These are phyloP conservation scores for Lycophotia porphyrea DNA, from an alignment of 2,888 invertebrate genomes.

Conservation along the genomic window DNA sequence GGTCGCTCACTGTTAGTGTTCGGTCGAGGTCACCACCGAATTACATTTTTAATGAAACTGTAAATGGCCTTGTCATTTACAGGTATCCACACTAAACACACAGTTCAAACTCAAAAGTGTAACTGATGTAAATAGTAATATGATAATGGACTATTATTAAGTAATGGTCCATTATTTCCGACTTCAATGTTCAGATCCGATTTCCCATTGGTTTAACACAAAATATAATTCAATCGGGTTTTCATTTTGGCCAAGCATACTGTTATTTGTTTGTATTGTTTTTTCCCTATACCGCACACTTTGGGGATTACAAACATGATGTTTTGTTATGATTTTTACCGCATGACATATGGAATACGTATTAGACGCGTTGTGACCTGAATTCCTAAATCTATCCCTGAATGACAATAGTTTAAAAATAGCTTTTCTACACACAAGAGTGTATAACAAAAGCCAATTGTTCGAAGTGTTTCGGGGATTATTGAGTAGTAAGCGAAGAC, in stretches of 20 bases:
- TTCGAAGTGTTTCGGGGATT: not conserved
- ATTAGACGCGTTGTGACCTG: constrained; percentile 8
- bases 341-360: not conserved
- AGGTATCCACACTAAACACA: constrained; percentile 10
- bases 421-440: not conserved
- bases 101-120: constrained; percentile 15
- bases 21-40: constrained; percentile 36
- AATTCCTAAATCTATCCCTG: not conserved
- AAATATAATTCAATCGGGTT: constrained; percentile 5
- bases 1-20: constrained; percentile 20
- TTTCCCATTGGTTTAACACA: not conserved
- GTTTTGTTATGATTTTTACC: not conserved
- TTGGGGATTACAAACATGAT: not conserved
- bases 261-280: not conserved
- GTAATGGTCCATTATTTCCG: constrained; percentile 27
- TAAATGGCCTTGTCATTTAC: constrained; percentile 42
- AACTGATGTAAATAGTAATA: constrained; percentile 32
- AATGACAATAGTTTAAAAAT: constrained; percentile 15
- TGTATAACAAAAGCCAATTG: constrained; percentile 24
- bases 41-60: constrained; percentile 53
- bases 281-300: not conserved
- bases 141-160: constrained; percentile 27
- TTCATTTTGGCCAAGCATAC: not conserved
- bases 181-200: constrained; percentile 18
- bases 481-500: constrained; percentile 17